Conservation (phyloP, 2,797 vertebrate species). For the Loriculus beryllinus region DNA sequence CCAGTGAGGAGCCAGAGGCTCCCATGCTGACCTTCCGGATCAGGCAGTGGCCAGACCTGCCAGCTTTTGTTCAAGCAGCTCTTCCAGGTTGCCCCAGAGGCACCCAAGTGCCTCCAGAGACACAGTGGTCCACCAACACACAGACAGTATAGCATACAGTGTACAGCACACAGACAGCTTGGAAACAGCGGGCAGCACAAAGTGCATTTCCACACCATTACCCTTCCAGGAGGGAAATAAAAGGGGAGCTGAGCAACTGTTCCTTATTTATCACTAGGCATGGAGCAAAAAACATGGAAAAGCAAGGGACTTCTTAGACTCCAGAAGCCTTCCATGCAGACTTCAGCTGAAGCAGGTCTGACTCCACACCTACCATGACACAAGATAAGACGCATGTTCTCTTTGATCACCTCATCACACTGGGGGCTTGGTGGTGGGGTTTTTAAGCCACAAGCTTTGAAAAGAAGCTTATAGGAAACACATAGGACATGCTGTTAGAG, state of each 20-base stretch:
- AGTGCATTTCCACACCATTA: too few species aligned
- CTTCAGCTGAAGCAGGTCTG: neutral
- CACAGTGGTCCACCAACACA: fast-evolving
- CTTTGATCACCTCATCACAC: neutral
- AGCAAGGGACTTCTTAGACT: neutral
- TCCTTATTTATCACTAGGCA: neutral
- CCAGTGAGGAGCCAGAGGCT: neutral
- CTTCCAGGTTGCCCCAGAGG: neutral
- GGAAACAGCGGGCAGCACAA: neutral
- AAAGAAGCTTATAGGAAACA: neutral
- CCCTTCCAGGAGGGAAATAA: neutral
- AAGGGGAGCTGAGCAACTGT: neutral
- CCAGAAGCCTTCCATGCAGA: neutral
- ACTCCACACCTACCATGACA: neutral
- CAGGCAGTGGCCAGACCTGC: neutral
- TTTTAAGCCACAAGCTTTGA: neutral
- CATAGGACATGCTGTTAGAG: fast-evolving
- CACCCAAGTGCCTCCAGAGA: neutral
- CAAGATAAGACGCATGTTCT: fast-evolving
- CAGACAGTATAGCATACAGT: neutral
- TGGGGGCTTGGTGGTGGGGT: fast-evolving
- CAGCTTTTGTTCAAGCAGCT: neutral
- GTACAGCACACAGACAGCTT: neutral
- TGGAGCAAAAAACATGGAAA: neutral
- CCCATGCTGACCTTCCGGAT: neutral